Percentiles rank a stretch among this genome's conserved stretches.
Evolutionary conservation across 2,113 vertebrate genomes (phyloP).

Genomic region (Rhinoptilus africanus): DNA sequence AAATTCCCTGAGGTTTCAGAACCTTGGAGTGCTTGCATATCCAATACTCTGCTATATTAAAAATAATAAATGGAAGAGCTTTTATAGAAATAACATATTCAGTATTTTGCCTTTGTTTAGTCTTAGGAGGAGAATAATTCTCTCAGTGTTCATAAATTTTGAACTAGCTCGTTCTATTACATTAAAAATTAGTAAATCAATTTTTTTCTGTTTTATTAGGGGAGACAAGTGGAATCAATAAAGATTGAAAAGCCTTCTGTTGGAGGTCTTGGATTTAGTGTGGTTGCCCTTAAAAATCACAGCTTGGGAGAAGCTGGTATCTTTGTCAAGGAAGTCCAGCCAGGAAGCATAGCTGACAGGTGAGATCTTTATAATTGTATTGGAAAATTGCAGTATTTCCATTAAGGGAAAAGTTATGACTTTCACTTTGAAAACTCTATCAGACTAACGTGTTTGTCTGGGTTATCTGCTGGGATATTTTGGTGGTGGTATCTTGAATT

Average conservation of each 20-base stretch:
- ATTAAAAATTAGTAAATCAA: constrained; percentile 2
- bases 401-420: background rate
- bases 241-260: constrained; percentile 83
- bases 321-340: constrained; percentile 91
- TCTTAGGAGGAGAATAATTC: constrained; percentile 21
- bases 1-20: constrained; percentile 54
- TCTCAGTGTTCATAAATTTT: constrained; percentile 21
- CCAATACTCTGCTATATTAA: constrained; percentile 47
- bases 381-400: constrained; percentile 1
- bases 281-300: constrained; percentile 84
- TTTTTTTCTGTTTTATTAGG: constrained; percentile 73
- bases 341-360: constrained; percentile 90
- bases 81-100: constrained; percentile 64
- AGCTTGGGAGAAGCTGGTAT: constrained; percentile 79
- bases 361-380: constrained; percentile 55
- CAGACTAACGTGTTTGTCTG: background rate
- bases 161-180: background rate
- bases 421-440: background rate
- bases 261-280: constrained; percentile 93
- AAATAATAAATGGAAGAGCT: constrained; percentile 63
- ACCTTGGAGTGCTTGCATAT: constrained; percentile 18
- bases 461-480: constrained; percentile 13
- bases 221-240: constrained; percentile 82
- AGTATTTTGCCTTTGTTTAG: constrained; percentile 51
- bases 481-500: constrained; percentile 2